Conservation (phyloP, 2,888 invertebrate species). For the Galerucella nymphaeae region DNA sequence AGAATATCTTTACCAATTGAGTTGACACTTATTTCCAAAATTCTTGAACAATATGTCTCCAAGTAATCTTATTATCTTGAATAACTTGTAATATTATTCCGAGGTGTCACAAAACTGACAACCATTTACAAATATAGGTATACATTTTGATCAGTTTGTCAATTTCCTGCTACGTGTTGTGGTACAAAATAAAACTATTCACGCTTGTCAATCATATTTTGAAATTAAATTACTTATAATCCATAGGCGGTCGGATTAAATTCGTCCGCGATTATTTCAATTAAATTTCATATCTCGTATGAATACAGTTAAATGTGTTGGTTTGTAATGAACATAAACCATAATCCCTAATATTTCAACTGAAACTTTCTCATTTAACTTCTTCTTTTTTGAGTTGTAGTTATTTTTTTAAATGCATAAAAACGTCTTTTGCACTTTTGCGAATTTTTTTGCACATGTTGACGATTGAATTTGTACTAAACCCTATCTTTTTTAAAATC, state of each 20-base stretch:
- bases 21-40: no score
- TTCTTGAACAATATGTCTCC: background rate
- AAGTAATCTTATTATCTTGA: background rate
- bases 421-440: no score
- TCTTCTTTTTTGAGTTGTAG: no score
- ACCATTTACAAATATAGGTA: conserved; percentile 21
- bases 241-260: conserved; percentile 34
- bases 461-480: no score
- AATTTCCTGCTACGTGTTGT: conserved; percentile 19
- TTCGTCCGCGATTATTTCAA: conserved; percentile 35
- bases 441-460: no score
- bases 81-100: background rate
- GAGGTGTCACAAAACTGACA: conserved; percentile 9
- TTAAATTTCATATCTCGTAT: conserved; percentile 37
- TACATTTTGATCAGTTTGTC: conserved; percentile 22
- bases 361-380: no score
- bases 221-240: conserved; percentile 38
- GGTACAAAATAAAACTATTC: conserved; percentile 34
- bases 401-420: no score
- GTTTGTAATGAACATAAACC: conserved; percentile 36
- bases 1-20: no score
- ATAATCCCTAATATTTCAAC: conserved; percentile 29
- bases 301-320: conserved; percentile 37
- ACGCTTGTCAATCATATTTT: conserved; percentile 34
- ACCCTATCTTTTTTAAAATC: no score